phyloP scores from a whole-genome alignment of 2,888 invertebrate genomes.

The Dicycla oo region DNA sequence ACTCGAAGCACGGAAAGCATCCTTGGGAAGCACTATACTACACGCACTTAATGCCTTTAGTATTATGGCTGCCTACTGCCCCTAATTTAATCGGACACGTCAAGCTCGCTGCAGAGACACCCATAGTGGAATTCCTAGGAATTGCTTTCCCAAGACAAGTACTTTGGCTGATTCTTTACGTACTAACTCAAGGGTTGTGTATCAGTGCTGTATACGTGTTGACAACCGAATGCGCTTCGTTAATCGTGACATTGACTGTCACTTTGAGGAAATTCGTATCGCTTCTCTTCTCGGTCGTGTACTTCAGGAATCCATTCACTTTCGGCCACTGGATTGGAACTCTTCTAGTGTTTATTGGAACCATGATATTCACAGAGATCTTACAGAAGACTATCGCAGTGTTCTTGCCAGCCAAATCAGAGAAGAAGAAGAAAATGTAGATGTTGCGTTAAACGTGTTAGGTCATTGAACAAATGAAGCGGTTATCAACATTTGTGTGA shows the following conservation, averaged over 20 bases:
- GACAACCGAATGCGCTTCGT: conserved; percentile 97
- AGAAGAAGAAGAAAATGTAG: conserved; percentile 81
- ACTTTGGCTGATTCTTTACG: conserved; percentile 94
- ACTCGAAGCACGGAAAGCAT: conserved; percentile 96
- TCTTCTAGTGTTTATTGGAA: conserved; percentile 96
- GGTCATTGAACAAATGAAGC: conserved; percentile 13
- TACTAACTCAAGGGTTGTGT: conserved; percentile 97
- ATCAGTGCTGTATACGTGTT: conserved; percentile 98
- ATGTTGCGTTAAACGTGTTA: conserved; percentile 50
- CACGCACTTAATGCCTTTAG: conserved; percentile 97
- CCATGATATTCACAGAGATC: conserved; percentile 97
- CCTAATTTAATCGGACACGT: conserved; percentile 95
- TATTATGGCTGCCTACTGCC: conserved; percentile 95
- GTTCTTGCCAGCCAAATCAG: conserved; percentile 76
- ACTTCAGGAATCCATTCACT: conserved; percentile 98
- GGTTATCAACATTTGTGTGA: background rate
- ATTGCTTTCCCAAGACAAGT: conserved; percentile 92
- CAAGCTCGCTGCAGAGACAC: conserved; percentile 92
- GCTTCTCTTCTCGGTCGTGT: conserved; percentile 97
- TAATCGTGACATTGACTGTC: conserved; percentile 98
- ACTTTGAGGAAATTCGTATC: conserved; percentile 99
- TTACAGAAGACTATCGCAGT: conserved; percentile 87
- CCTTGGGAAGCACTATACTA: conserved; percentile 97
- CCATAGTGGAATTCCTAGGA: conserved; percentile 91
- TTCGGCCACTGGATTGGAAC: conserved; percentile 97